Conservation (phyloP, 2,888 invertebrate species). For the Resseliella maxima region DNA sequence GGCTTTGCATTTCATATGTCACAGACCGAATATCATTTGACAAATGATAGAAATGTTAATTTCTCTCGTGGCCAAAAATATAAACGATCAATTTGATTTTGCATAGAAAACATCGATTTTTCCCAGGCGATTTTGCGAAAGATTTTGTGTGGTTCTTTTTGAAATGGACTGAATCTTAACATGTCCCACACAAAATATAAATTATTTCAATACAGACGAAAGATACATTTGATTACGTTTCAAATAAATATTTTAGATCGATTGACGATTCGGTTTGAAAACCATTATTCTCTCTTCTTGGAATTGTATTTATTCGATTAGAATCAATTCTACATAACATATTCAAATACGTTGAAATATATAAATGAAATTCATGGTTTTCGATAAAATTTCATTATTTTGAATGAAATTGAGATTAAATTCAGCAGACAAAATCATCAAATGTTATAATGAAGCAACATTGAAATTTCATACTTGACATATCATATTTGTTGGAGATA, state of each 20-base stretch:
- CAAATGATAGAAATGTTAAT: conserved; percentile 36
- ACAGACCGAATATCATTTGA: background rate
- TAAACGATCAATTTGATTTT: background rate
- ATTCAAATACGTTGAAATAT: too few species aligned
- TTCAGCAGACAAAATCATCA: too few species aligned
- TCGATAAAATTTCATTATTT: too few species aligned
- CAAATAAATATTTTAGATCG: background rate
- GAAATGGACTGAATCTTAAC: background rate
- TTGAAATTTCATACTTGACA: background rate
- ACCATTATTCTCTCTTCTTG: background rate
- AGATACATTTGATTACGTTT: background rate
- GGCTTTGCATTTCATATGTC: too few species aligned
- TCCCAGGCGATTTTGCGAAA: background rate
- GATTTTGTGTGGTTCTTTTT: background rate
- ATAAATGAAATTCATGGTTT: too few species aligned
- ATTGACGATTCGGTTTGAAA: background rate
- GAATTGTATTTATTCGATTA: too few species aligned
- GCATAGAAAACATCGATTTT: background rate
- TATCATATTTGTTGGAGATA: background rate
- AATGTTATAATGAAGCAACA: too few species aligned
- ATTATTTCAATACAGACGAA: background rate
- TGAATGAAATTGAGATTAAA: too few species aligned
- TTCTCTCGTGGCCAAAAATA: background rate
- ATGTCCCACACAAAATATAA: background rate
- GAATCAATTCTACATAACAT: too few species aligned